Percentiles rank a stretch among this genome's conserved stretches.
Conservation (phyloP, 2,113 vertebrate species). For the Perca flavescens region DNA sequence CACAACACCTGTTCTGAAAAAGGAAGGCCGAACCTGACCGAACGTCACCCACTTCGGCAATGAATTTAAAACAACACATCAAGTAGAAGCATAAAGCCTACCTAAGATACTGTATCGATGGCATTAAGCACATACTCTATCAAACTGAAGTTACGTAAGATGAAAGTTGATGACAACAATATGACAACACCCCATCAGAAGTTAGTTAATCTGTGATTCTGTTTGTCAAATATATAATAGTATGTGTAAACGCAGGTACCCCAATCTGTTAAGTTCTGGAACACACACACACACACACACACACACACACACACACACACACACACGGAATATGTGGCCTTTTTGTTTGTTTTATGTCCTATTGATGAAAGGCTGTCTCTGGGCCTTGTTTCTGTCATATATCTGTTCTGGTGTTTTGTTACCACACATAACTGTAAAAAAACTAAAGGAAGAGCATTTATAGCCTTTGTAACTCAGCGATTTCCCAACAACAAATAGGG, state of each 20-base stretch:
- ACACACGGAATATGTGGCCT: not conserved
- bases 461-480: constrained; percentile 12
- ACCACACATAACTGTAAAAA: constrained; percentile 15
- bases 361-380: constrained; percentile 32
- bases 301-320: not conserved
- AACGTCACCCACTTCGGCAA: too few species aligned
- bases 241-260: not conserved
- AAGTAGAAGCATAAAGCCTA: too few species aligned
- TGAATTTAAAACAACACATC: too few species aligned
- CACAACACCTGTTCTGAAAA: too few species aligned
- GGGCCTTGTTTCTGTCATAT: constrained; percentile 18
- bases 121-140: too few species aligned
- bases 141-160: too few species aligned
- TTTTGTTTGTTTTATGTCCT: constrained; percentile 36
- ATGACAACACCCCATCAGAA: not conserved
- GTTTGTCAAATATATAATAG: not conserved
- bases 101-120: too few species aligned
- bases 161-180: too few species aligned
- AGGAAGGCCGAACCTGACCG: too few species aligned
- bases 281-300: too few species aligned
- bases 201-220: not conserved
- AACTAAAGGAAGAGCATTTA: constrained; percentile 24
- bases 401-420: constrained; percentile 40
- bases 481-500: constrained; percentile 28
- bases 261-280: not conserved